Evolutionary conservation across 2,888 invertebrate genomes (phyloP).

Genomic region (Acanthococcus lagerstroemiae): DNA sequence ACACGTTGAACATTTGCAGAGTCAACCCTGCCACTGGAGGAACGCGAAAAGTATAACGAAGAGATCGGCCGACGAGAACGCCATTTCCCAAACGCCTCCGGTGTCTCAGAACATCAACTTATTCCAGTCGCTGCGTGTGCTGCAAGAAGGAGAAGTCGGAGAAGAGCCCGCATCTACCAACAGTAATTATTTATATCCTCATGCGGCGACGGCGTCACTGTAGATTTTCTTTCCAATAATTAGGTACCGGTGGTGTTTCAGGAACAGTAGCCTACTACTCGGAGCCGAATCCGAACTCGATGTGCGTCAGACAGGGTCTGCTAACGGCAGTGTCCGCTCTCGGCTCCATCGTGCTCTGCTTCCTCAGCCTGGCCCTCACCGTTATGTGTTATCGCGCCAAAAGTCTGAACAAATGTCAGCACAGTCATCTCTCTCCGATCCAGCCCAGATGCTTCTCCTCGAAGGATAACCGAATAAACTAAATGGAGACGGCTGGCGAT

Average conservation of each 20-base stretch:
- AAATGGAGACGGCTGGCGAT: no score
- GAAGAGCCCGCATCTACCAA: constrained; percentile 45
- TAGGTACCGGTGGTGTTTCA: no score
- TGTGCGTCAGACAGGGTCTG: constrained; percentile 53
- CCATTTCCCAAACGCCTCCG: constrained; percentile 42
- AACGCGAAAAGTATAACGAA: constrained; percentile 72
- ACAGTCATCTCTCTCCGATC: background rate
- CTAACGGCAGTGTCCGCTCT: constrained; percentile 59
- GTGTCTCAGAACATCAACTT: constrained; percentile 81
- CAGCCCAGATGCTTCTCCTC: background rate
- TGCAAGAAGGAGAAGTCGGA: constrained; percentile 73
- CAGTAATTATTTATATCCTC: constrained; percentile 25
- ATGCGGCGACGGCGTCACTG: no score
- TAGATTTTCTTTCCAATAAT: background rate
- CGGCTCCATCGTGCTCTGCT: constrained; percentile 58
- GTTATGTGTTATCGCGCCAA: constrained; percentile 67
- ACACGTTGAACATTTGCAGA: constrained; percentile 51
- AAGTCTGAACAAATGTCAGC: constrained; percentile 41
- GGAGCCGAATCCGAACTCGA: constrained; percentile 45
- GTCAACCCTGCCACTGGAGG: constrained; percentile 87
- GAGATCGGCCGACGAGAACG: constrained; percentile 51
- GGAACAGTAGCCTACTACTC: constrained; percentile 36
- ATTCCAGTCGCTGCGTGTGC: constrained; percentile 76
- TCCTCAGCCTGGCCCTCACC: constrained; percentile 60
- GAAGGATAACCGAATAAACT: no score